Evolutionary conservation across 2,888 invertebrate species (phyloP), one percentile per base, ranked within the genome.

Genomic region (Eupeodes luniger): DNA sequence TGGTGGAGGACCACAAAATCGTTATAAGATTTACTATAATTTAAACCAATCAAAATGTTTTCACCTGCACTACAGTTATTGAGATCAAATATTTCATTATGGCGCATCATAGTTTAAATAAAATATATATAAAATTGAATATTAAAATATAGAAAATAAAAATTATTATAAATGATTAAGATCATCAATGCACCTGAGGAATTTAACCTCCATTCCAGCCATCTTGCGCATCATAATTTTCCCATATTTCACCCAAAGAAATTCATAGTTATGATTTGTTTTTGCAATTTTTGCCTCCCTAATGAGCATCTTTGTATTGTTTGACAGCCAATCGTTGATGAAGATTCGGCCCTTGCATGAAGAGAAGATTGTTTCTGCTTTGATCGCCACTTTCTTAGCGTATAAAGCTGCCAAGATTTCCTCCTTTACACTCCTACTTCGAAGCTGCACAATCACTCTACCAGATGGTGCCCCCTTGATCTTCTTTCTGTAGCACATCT

Each of bases 381-480:
- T 14, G 61, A 19, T 36, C n/a, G 61, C 6, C 14, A n/a, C 40
- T 61, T 61, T 61, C 14, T 40, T 61, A n/a, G 61, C 40, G 40
- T 16, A 19, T 19, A 19, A 19, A 19, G 0, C 19, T 44, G 40
- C 62, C n/a, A n/a, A n/a, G n/a, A n/a, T n/a, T n/a, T n/a, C n/a
- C 62, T 62, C 62, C 62, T 62, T 62, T 16, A 62, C 40, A 40
- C 62, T 62, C 16, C 62, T 62, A 16, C 62, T 44, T 44, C 62
- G 44, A 40, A 62, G 16, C 16, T 36, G 62, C 36, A 62, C 62
- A 36, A 40, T 36, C 40, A 61, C 61, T 36, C 36, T 61, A 44
- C 44, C 40, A 62, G 62, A 16, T 62, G 62, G 14, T 44, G 1
- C 40, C 40, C 62, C 62, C 62, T 62, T 62, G 40, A 36, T 62